phyloP scores from a whole-genome alignment of 2,113 vertebrate species.

The Notothenia coriiceps region DNA sequence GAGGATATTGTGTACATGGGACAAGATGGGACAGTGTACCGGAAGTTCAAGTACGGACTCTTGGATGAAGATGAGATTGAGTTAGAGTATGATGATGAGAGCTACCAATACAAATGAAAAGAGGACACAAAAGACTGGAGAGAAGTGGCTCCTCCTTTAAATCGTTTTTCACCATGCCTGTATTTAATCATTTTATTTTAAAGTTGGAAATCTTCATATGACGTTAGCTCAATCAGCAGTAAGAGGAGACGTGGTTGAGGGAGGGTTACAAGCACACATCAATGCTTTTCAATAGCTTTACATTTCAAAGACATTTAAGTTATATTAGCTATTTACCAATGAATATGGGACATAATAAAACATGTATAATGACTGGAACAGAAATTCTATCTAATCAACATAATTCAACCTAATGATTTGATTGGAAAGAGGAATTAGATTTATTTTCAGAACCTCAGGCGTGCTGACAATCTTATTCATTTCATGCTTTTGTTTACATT shows the following conservation, averaged over 20 bases:
- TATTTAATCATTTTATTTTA: neutral
- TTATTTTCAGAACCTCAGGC: neutral
- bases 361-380: neutral
- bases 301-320: neutral
- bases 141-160: neutral
- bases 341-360: neutral
- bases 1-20: conserved; percentile 96
- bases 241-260: neutral
- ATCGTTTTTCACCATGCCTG: neutral
- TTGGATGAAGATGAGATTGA: conserved; percentile 90
- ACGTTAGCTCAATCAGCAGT: neutral
- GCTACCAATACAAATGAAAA: conserved; percentile 87
- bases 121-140: neutral
- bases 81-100: conserved; percentile 94
- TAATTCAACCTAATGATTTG: neutral
- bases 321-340: neutral
- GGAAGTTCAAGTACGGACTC: conserved; percentile 92
- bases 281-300: neutral
- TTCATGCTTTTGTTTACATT: conserved; percentile 6
- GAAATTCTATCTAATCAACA: no score
- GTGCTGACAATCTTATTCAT: neutral
- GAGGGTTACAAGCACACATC: neutral
- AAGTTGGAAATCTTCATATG: neutral
- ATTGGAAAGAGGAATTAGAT: neutral
- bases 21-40: conserved; percentile 92